phyloP scores from a whole-genome alignment of 2,888 invertebrate species.

The Cinara cedri region DNA sequence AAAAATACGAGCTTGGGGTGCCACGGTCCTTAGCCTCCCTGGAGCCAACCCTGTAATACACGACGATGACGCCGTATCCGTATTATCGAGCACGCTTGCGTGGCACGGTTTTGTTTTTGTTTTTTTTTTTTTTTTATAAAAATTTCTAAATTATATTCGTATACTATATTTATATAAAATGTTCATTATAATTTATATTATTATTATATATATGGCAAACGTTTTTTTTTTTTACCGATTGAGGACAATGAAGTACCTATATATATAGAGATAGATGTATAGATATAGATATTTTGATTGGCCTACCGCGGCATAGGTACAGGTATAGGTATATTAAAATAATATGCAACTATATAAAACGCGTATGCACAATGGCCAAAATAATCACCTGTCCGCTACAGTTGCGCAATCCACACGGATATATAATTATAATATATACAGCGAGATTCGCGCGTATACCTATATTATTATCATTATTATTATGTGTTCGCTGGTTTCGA shows the following conservation, averaged over 20 bases:
- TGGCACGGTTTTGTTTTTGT: conserved; percentile 20
- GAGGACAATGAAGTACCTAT: conserved; percentile 39
- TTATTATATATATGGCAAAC: conserved; percentile 28
- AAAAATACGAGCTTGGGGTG: too few relatives aligned
- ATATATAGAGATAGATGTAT: conserved; percentile 39
- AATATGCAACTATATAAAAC: too few relatives aligned
- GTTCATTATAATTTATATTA: too few relatives aligned
- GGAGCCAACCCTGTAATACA: too few relatives aligned
- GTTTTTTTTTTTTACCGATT: conserved; percentile 7
- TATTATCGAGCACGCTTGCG: conserved; percentile 18
- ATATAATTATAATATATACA: too few relatives aligned
- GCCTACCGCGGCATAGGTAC: too few relatives aligned
- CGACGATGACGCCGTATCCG: too few relatives aligned
- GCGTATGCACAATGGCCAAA: conserved; percentile 38
- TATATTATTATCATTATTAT: too few relatives aligned
- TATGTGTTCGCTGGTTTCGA: conserved; percentile 25
- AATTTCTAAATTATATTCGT: conserved; percentile 24
- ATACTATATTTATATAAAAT: conserved; percentile 12
- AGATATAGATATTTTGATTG: neutral
- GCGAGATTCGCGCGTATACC: conserved; percentile 14
- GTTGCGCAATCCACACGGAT: conserved; percentile 22
- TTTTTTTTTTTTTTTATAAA: conserved; percentile 14
- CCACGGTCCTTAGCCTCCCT: too few relatives aligned
- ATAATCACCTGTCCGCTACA: conserved; percentile 30
- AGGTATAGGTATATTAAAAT: too few relatives aligned